phyloP scores from a whole-genome alignment of 2,888 invertebrate genomes.

The Proisotoma minuta region DNA sequence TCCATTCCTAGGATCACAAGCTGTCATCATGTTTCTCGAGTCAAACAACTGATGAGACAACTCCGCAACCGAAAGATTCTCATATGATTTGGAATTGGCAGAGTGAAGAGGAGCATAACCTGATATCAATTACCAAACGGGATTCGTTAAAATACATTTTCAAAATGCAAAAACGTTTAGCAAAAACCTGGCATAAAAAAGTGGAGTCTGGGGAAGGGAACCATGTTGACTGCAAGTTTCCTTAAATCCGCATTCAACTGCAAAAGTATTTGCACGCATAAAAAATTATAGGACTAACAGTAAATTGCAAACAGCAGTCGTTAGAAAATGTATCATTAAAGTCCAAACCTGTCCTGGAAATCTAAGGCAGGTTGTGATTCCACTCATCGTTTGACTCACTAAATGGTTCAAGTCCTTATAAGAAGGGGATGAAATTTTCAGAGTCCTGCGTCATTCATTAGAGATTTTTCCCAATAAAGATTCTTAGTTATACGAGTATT shows the following conservation, averaged over 20 bases:
- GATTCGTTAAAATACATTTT: too few species aligned
- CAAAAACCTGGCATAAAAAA: constrained; percentile 93
- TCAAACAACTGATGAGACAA: constrained; percentile 64
- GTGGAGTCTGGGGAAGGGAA: constrained; percentile 91
- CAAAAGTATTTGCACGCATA: too few species aligned
- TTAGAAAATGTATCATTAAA: too few species aligned
- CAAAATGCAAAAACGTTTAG: not conserved
- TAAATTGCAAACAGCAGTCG: too few species aligned
- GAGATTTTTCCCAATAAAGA: constrained; percentile 81
- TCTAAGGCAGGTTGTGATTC: constrained; percentile 78
- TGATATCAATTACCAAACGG: too few species aligned
- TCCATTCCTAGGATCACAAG: constrained; percentile 87
- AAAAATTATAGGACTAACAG: too few species aligned
- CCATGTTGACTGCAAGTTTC: constrained; percentile 92
- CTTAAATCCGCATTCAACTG: constrained; percentile 89
- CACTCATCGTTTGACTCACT: constrained; percentile 70
- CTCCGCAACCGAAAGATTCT: constrained; percentile 84
- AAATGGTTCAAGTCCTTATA: constrained; percentile 86
- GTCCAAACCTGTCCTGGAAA: too few species aligned
- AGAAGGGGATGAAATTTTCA: constrained; percentile 76
- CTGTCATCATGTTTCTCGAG: constrained; percentile 69
- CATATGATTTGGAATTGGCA: constrained; percentile 73
- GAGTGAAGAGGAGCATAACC: constrained; percentile 89
- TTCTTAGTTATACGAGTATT: too few species aligned
- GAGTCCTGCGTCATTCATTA: constrained; percentile 76